Percentiles rank a stretch among this genome's conserved stretches.
These are phyloP conservation scores for Rissa tridactyla DNA, from an alignment of 2,113 vertebrate genomes.

Conservation along the genomic window DNA sequence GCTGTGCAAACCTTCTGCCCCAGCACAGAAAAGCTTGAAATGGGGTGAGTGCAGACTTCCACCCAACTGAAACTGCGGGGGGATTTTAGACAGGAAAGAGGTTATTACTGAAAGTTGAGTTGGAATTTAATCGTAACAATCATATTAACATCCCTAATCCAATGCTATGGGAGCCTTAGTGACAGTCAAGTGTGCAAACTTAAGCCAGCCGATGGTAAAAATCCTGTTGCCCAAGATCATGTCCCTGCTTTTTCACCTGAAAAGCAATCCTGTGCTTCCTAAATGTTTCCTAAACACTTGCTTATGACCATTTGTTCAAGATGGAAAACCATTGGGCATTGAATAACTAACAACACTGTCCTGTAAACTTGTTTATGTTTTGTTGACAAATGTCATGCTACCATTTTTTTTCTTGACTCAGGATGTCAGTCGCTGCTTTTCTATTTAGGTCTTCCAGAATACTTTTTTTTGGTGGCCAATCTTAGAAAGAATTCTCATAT, in stretches of 20 bases:
- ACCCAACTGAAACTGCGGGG: not conserved
- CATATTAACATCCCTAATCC: not conserved
- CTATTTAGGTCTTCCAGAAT: not conserved
- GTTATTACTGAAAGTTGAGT: not conserved
- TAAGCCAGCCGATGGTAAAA: not conserved
- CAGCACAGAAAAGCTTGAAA: not conserved
- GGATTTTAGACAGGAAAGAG: not conserved
- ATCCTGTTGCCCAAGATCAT: not conserved
- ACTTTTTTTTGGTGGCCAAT: not conserved
- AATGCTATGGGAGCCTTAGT: not conserved
- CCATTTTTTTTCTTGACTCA: not conserved
- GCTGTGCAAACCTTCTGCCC: not conserved
- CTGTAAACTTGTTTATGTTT: not conserved
- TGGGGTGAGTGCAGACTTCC: not conserved
- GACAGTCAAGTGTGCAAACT: not conserved
- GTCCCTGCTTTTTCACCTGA: not conserved
- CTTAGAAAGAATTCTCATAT: not conserved
- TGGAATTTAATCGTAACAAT: not conserved
- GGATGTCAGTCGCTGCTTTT: not conserved
- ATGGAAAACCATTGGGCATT: not conserved
- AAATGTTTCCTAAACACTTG: not conserved
- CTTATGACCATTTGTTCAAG: not conserved
- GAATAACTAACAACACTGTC: not conserved
- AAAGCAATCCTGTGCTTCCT: not conserved
- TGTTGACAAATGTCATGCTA: not conserved